These are phyloP conservation scores for Trichacis sp. DNA, from an alignment of 2,888 invertebrate species.

Conservation along the genomic window DNA sequence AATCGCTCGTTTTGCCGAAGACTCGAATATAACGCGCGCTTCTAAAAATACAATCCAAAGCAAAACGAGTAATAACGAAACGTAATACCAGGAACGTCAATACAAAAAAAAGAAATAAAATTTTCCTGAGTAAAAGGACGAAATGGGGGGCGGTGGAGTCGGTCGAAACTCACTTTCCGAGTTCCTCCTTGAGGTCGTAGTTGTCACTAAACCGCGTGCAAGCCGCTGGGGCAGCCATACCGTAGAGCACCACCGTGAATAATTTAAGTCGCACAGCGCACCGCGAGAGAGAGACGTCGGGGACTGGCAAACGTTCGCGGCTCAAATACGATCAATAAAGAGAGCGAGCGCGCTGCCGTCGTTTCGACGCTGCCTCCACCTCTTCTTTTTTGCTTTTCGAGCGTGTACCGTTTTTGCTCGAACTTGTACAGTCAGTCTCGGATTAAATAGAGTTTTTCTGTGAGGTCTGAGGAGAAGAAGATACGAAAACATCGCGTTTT, in stretches of 20 bases:
- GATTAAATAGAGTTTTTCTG: no score
- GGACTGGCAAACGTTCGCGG: slow-evolving; percentile 51
- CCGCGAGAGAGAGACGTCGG: slow-evolving; percentile 41
- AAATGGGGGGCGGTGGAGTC: no score
- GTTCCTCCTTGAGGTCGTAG: slow-evolving; percentile 99
- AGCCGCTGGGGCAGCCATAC: slow-evolving; percentile 87
- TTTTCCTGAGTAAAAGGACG: no score
- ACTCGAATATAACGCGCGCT: background rate
- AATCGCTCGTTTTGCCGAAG: no score
- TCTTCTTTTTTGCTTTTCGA: background rate
- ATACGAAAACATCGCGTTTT: background rate
- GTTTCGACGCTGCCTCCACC: slow-evolving; percentile 14
- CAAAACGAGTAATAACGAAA: no score
- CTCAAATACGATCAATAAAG: slow-evolving; percentile 67
- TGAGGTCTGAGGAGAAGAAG: slow-evolving; percentile 6
- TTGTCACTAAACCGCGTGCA: slow-evolving; percentile 99
- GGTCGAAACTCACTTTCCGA: slow-evolving; percentile 90
- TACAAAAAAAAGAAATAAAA: background rate
- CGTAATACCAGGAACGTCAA: no score
- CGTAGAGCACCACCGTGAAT: slow-evolving; percentile 60
- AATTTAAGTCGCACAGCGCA: slow-evolving; percentile 43
- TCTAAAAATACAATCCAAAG: no score
- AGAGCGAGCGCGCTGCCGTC: slow-evolving; percentile 36
- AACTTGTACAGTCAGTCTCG: no score
- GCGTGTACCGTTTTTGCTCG: no score